Evolutionary conservation across 2,797 vertebrate genomes (phyloP).

Genomic region (Epinephelus awoara): DNA sequence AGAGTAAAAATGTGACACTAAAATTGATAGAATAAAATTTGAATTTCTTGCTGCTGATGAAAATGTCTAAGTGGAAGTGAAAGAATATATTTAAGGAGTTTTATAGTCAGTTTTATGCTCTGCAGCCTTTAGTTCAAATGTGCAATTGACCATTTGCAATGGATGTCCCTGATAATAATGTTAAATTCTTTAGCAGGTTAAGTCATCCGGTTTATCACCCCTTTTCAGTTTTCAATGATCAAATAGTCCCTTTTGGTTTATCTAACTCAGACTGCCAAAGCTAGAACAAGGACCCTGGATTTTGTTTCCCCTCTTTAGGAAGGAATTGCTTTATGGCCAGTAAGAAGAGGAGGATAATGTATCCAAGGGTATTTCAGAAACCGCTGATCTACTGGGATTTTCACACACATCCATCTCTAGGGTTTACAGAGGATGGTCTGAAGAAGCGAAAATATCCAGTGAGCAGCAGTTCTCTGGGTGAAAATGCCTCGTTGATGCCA

Average conservation of each 20-base stretch:
- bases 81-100: not conserved
- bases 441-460: no score
- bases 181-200: conserved; percentile 19
- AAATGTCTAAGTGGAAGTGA: conserved; percentile 2
- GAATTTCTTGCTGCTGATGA: not conserved
- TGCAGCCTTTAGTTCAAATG: conserved; percentile 14
- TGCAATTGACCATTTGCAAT: conserved; percentile 17
- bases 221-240: conserved; percentile 31
- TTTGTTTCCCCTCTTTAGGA: not conserved
- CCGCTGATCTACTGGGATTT: no score
- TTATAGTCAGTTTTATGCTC: not conserved
- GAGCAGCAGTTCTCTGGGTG: no score
- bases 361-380: no score
- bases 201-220: conserved; percentile 1
- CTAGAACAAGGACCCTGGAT: not conserved
- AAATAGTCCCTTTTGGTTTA: conserved; percentile 16
- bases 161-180: conserved; percentile 3
- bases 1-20: not conserved
- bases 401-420: no score
- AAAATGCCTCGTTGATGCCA: conserved; percentile 63
- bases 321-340: not conserved
- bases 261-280: not conserved
- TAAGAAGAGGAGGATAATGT: not conserved
- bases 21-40: conserved; percentile 6
- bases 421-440: no score